Evolutionary conservation across 1,140 invertebrate species (phyloP).

Genomic region (Diprion similis): DNA sequence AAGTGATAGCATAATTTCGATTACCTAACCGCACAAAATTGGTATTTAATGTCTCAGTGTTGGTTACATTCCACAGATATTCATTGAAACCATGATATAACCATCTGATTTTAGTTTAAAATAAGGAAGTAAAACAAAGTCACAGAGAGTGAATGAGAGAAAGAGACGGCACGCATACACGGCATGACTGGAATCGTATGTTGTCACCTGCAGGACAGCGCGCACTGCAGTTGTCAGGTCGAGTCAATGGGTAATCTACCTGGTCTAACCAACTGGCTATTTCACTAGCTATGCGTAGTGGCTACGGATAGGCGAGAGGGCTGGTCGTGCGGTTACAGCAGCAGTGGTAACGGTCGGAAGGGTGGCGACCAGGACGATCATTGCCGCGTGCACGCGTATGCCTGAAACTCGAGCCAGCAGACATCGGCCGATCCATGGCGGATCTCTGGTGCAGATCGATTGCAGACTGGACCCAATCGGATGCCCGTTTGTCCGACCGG

Average conservation of each 20-base stretch:
- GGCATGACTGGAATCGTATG: not conserved
- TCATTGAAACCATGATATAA: too few relatives aligned
- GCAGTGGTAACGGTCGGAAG: too few relatives aligned
- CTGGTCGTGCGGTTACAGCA: not conserved
- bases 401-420: not conserved
- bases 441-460: not conserved
- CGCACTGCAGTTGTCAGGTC: too few relatives aligned
- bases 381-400: not conserved
- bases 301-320: not conserved
- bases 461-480: not conserved
- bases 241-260: too few relatives aligned
- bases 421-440: not conserved
- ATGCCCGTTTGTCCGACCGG: not conserved
- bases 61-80: too few relatives aligned
- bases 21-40: too few relatives aligned
- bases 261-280: not conserved
- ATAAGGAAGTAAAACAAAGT: too few relatives aligned
- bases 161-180: slow-evolving; percentile 21
- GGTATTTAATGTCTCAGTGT: too few relatives aligned
- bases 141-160: slow-evolving; percentile 14
- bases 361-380: too few relatives aligned
- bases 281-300: not conserved
- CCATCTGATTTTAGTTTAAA: too few relatives aligned
- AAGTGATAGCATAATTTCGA: too few relatives aligned
- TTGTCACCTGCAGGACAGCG: not conserved